A percentile compares a stretch with the other conserved stretches of the same genome.
Conservation (phyloP, 1,140 invertebrate species). For the Drosophila kurseongensis region DNA sequence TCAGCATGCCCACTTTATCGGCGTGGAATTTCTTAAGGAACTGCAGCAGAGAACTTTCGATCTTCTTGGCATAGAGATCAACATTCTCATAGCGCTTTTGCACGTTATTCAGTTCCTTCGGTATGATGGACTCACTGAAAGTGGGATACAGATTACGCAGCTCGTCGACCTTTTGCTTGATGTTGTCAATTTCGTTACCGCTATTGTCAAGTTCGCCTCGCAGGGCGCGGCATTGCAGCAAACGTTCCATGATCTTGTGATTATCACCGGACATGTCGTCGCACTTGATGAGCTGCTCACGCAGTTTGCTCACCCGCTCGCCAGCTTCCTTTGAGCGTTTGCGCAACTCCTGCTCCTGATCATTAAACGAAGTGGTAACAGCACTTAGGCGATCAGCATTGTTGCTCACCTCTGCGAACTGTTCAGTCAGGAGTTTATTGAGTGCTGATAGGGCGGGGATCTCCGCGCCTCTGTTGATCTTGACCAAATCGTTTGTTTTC, state of each 20-base stretch:
- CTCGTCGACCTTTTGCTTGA: slow-evolving; percentile 89
- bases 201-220: slow-evolving; percentile 89
- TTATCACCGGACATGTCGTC: slow-evolving; percentile 96
- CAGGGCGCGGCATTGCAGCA: slow-evolving; percentile 90
- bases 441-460: slow-evolving; percentile 90
- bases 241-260: slow-evolving; percentile 91
- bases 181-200: slow-evolving; percentile 88
- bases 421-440: slow-evolving; percentile 89
- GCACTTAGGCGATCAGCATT: slow-evolving; percentile 91
- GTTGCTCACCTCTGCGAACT: slow-evolving; percentile 91
- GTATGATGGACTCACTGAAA: slow-evolving; percentile 90
- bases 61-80: slow-evolving; percentile 90
- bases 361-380: slow-evolving; percentile 88
- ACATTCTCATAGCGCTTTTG: slow-evolving; percentile 92
- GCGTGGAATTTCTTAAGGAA: slow-evolving; percentile 95
- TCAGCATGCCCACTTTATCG: slow-evolving; percentile 92
- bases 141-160: slow-evolving; percentile 92
- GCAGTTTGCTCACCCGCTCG: slow-evolving; percentile 89
- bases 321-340: slow-evolving; percentile 89
- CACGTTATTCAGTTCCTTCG: slow-evolving; percentile 92
- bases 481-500: slow-evolving; percentile 92
- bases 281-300: slow-evolving; percentile 94
- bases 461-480: slow-evolving; percentile 90
- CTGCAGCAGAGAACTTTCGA: slow-evolving; percentile 91
- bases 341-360: slow-evolving; percentile 90